Evolutionary conservation across 1,140 invertebrate species (phyloP).

Genomic region (Diorhabda carinulata): DNA sequence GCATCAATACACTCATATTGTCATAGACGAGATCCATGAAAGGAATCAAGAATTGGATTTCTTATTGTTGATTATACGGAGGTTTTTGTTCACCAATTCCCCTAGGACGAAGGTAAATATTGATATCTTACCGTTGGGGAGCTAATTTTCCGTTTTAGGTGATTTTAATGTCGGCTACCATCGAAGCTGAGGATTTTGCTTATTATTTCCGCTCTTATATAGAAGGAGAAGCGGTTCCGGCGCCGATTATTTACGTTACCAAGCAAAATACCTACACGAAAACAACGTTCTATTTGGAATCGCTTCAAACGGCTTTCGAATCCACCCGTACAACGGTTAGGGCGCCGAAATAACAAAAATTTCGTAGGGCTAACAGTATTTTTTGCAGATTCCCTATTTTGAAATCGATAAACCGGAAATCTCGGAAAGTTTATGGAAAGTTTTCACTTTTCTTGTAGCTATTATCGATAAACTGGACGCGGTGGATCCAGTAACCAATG

Average conservation of each 20-base stretch:
- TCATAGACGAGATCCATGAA: conserved; percentile 95
- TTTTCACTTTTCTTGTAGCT: conserved; percentile 63
- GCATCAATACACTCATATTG: conserved; percentile 80
- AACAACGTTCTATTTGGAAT: conserved; percentile 67
- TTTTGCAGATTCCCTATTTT: conserved; percentile 51
- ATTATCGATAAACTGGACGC: conserved; percentile 70
- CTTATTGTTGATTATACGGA: conserved; percentile 79
- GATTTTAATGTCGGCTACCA: conserved; percentile 85
- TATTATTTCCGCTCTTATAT: conserved; percentile 61
- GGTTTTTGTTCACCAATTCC: conserved; percentile 70
- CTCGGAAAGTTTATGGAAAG: conserved; percentile 26
- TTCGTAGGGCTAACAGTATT: conserved; percentile 15
- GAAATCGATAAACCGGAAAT: conserved; percentile 50
- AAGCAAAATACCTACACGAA: conserved; percentile 54
- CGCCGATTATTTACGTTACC: conserved; percentile 56
- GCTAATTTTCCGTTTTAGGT: conserved; percentile 52
- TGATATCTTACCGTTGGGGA: too few species aligned
- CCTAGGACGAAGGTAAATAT: conserved; percentile 58
- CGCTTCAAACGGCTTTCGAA: conserved; percentile 40
- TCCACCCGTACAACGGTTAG: neutral
- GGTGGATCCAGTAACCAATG: conserved; percentile 45
- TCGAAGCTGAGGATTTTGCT: conserved; percentile 69
- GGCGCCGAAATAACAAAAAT: too few species aligned
- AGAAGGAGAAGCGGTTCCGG: conserved; percentile 18
- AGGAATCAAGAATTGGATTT: conserved; percentile 91